Conservation (phyloP, 2,888 invertebrate genomes). For the Spisula solida region DNA sequence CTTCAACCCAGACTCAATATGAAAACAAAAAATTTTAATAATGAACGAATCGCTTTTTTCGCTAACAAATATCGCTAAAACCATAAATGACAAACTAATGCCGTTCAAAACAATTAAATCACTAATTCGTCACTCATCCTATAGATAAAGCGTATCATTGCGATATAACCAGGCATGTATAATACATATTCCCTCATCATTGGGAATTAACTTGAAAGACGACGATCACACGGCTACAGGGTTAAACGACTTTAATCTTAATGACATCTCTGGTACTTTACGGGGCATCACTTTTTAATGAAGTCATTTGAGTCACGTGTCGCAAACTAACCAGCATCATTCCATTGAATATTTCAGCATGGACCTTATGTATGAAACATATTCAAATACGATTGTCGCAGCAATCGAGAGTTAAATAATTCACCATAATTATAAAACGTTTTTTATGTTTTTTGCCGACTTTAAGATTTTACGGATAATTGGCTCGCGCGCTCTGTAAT, state of each 20-base stretch:
- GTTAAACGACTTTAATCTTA: conserved; percentile 3
- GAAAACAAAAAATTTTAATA: background rate
- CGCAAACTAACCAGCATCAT: background rate
- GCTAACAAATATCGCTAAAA: background rate
- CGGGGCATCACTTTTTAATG: conserved; percentile 44
- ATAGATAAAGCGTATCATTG: background rate
- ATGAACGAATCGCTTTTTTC: background rate
- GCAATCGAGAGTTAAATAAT: background rate
- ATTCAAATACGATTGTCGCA: background rate
- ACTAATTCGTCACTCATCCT: background rate
- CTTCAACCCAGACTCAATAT: too few species aligned
- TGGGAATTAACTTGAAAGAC: background rate
- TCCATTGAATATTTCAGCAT: background rate
- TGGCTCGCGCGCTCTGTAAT: background rate
- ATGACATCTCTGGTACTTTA: background rate
- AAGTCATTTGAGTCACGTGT: conserved; percentile 40
- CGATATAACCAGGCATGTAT: background rate
- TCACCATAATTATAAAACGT: background rate
- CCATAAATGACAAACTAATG: background rate
- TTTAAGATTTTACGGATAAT: conserved; percentile 5
- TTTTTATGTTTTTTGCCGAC: background rate
- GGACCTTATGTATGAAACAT: background rate
- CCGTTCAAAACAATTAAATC: background rate
- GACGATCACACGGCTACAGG: background rate
- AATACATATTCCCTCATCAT: background rate